Evolutionary conservation across 2,888 invertebrate genomes (phyloP).

Genomic region (Ormyrus labotus): DNA sequence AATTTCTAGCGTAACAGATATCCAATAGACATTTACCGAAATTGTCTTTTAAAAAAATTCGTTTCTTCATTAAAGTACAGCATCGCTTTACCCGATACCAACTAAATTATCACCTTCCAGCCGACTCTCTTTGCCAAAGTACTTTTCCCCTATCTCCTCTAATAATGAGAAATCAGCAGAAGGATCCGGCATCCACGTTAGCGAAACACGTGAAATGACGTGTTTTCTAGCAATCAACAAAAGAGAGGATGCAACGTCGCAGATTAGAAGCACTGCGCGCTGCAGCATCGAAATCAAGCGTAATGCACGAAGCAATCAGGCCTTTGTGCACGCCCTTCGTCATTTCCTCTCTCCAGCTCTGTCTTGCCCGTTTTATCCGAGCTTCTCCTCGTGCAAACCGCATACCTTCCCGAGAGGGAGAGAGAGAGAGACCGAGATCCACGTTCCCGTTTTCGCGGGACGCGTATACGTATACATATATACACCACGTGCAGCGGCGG

Average conservation of each 20-base stretch:
- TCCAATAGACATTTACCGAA: too few species aligned
- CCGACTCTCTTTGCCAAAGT: conserved; percentile 1
- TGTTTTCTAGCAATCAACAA: conserved; percentile 49
- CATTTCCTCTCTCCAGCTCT: conserved; percentile 34
- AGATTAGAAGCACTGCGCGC: conserved; percentile 9
- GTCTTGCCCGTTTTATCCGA: not conserved
- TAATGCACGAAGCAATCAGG: conserved; percentile 48
- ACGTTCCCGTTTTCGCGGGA: conserved; percentile 41
- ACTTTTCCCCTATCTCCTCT: too few species aligned
- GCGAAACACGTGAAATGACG: conserved; percentile 26
- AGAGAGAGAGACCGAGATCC: not conserved
- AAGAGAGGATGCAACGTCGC: conserved; percentile 18
- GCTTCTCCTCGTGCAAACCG: not conserved
- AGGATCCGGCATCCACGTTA: conserved; percentile 5
- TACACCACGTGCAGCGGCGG: not conserved
- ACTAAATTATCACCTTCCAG: conserved; percentile 11
- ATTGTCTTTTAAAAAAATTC: too few species aligned
- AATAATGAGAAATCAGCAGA: too few species aligned
- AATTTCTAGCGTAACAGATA: too few species aligned
- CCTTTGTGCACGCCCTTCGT: conserved; percentile 46
- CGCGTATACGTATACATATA: not conserved
- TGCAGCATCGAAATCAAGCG: conserved; percentile 18
- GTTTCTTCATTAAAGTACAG: not conserved
- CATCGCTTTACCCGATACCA: not conserved
- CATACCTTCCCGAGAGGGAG: conserved; percentile 14